Base-by-base conservation (phyloP, 2,113 vertebrate species). In the Xiphophorus hellerii region DNA sequence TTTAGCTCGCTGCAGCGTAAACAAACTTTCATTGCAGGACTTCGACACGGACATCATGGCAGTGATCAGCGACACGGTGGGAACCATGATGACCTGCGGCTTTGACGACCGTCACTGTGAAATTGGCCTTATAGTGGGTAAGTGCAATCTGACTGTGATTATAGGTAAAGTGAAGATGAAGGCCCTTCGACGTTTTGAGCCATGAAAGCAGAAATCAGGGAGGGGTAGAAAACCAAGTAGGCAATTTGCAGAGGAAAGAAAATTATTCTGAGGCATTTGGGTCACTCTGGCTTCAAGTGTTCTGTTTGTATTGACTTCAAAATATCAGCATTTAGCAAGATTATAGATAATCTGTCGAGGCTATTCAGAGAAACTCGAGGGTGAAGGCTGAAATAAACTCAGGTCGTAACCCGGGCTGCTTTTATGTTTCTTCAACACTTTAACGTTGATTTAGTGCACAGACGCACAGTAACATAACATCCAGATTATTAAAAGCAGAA, bases 51-150 rank as follows among this genome's bases (percentile, higher is more conserved):
- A 99, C 82, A 94, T 99, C 0, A 94, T 99, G 84, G 95, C 97
- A 0, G 95, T 99, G 80, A 96, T 98, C 76, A 99, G 99, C 0
- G 98, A 99, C 93, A 99, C 98, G 0, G 98, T 99, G 1, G 98
- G 98, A 64, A 96, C 98, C 64, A 99, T 99, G 98, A 99, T 99
- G 98, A 98, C 97, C 61, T 99, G 98, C 8, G 98, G 98, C 77
- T 99, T 96, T 0, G 98, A 99, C 0, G 98, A 99, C 81, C 96
- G 96, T 2, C 94, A 96, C 93, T 99, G 98, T 63, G 98, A 99
- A 93, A 94, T 99, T 14, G 98, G 97, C 25, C 96, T 99, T 61
- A 99, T 99, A 30, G 92, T 99, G 0, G 98, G 98, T 97, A 84
- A 95, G 97, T 94, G 25, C 1, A 29, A 12, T 64, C 0, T 20